phyloP scores from a whole-genome alignment of 1,140 invertebrate genomes.

The Dysdera silvatica region DNA sequence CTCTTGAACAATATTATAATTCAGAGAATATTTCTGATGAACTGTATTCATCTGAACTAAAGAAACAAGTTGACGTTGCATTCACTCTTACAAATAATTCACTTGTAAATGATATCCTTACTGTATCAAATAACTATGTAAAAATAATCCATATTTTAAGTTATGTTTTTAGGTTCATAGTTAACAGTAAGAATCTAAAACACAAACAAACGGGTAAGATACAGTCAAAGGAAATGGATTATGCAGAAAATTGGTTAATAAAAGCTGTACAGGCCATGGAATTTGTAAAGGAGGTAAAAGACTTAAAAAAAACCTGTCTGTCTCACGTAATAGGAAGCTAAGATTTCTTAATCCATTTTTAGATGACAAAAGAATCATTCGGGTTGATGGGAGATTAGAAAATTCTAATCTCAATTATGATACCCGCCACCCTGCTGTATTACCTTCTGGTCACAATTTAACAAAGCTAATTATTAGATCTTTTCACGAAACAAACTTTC shows the following conservation, averaged over 20 bases:
- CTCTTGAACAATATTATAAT: too few relatives aligned
- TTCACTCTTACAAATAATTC: too few relatives aligned
- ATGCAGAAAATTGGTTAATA: neutral
- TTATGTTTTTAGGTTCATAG: neutral
- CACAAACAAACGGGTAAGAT: neutral
- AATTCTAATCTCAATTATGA: neutral
- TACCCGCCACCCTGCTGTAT: neutral
- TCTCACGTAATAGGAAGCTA: neutral
- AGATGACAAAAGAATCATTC: slow-evolving; percentile 38
- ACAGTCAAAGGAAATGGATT: neutral
- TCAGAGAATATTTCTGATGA: too few relatives aligned
- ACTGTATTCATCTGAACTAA: too few relatives aligned
- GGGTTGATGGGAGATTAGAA: neutral
- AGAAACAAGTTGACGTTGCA: too few relatives aligned
- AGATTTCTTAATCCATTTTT: slow-evolving; percentile 37
- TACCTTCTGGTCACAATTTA: neutral
- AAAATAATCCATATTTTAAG: neutral
- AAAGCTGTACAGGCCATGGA: neutral
- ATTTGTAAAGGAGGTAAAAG: neutral
- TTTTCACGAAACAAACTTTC: slow-evolving; percentile 2
- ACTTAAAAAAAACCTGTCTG: neutral
- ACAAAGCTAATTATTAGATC: neutral
- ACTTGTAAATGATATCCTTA: neutral
- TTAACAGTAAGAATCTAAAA: neutral
- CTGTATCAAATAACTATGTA: neutral